Percentiles rank a stretch among this genome's conserved stretches.
phyloP scores from a whole-genome alignment of 2,113 vertebrate genomes.

The Spea multiplicata region DNA sequence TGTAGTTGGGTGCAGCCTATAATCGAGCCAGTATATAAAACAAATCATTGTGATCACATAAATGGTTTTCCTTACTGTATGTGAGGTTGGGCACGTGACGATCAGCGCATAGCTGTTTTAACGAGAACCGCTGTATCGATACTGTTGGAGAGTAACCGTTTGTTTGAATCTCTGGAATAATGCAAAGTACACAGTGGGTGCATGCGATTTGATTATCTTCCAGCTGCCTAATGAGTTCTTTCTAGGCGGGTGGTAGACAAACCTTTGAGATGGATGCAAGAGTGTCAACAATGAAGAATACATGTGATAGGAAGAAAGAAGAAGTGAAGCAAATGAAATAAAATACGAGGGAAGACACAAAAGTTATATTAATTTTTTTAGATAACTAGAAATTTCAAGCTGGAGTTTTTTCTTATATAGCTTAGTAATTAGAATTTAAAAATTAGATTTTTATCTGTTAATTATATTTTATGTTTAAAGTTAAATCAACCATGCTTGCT shows the following conservation, averaged over 20 bases:
- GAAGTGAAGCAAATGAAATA: not conserved
- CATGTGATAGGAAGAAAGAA: not conserved
- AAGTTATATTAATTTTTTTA: too few relatives aligned
- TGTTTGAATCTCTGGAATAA: constrained; percentile 19
- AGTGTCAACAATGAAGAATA: not conserved
- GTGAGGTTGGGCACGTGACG: not conserved
- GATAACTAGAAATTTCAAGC: too few relatives aligned
- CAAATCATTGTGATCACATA: too few relatives aligned
- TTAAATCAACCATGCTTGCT: too few relatives aligned
- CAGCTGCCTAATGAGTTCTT: constrained; percentile 30
- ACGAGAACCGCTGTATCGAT: constrained; percentile 10
- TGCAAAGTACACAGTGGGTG: constrained; percentile 22
- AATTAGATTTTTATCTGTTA: too few relatives aligned
- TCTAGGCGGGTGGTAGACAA: constrained; percentile 6
- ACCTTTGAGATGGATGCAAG: not conserved
- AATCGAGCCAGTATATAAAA: too few relatives aligned
- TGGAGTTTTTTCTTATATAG: too few relatives aligned
- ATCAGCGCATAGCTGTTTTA: constrained; percentile 17
- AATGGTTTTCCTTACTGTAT: not conserved
- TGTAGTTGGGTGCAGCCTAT: too few relatives aligned
- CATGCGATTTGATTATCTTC: constrained; percentile 34
- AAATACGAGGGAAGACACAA: too few relatives aligned
- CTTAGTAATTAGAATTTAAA: too few relatives aligned
- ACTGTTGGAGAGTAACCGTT: constrained; percentile 12
- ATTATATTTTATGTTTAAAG: too few relatives aligned